phyloP scores from a whole-genome alignment of 2,888 invertebrate species.

The Tetranychus truncatus region DNA sequence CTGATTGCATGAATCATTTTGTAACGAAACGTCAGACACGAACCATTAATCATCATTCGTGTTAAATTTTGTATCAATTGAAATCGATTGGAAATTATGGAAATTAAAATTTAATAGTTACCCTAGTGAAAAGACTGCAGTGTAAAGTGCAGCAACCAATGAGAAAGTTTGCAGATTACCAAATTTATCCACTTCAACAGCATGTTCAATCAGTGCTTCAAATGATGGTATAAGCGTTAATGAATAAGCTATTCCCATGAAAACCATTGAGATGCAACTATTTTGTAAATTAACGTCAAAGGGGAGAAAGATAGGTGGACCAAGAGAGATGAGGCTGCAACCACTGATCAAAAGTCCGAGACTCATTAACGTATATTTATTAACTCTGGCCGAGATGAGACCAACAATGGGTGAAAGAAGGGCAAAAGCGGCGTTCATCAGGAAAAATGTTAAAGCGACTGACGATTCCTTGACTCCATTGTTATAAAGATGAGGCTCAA shows the following conservation, averaged over 20 bases:
- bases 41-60: background rate
- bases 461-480: conserved; percentile 33
- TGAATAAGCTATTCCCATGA: conserved; percentile 50
- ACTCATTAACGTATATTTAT: conserved; percentile 53
- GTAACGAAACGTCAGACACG: background rate
- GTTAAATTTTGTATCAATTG: background rate
- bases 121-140: conserved; percentile 54
- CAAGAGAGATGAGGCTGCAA: conserved; percentile 45
- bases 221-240: conserved; percentile 53
- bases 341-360: conserved; percentile 46
- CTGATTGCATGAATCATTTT: no score
- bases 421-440: conserved; percentile 52
- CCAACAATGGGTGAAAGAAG: conserved; percentile 55
- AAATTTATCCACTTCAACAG: conserved; percentile 47
- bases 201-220: conserved; percentile 50
- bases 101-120: background rate
- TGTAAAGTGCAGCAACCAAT: conserved; percentile 55
- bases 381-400: conserved; percentile 36
- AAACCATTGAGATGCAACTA: conserved; percentile 46
- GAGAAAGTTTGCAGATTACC: conserved; percentile 52
- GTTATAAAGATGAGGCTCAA: conserved; percentile 50
- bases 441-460: conserved; percentile 50
- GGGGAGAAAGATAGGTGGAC: conserved; percentile 43
- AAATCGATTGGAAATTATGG: background rate
- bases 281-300: conserved; percentile 44